A percentile compares a stretch with the other conserved stretches of the same genome.
These are phyloP conservation scores for Ornithoptera alexandrae DNA, from an alignment of 2,888 invertebrate species.

Conservation along the genomic window DNA sequence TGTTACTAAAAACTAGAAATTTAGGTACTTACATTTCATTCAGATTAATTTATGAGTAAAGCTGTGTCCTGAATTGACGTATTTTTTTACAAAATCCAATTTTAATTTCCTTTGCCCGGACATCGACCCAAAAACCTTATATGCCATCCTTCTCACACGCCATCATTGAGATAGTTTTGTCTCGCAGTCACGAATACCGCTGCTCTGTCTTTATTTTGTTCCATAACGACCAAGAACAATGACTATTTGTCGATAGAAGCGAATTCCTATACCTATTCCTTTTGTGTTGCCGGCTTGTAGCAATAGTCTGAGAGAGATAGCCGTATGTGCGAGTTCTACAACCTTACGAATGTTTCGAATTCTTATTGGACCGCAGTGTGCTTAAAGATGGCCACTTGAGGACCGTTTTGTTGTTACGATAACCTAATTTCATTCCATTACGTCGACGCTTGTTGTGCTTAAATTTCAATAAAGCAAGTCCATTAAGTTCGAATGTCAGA, in stretches of 20 bases:
- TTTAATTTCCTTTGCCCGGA: slow-evolving; percentile 74
- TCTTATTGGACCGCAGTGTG: slow-evolving; percentile 73
- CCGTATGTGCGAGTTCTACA: slow-evolving; percentile 46
- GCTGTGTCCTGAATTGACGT: slow-evolving; percentile 62
- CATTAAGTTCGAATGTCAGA: slow-evolving; percentile 76
- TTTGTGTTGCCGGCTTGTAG: slow-evolving; percentile 44
- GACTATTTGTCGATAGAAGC: slow-evolving; percentile 68
- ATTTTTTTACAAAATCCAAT: slow-evolving; percentile 71
- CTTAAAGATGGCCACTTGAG: slow-evolving; percentile 75
- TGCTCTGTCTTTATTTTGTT: slow-evolving; percentile 78
- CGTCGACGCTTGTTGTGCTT: slow-evolving; percentile 66
- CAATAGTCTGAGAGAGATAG: slow-evolving; percentile 54
- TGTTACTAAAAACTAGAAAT: not conserved
- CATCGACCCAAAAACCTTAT: slow-evolving; percentile 77
- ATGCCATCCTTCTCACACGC: slow-evolving; percentile 57
- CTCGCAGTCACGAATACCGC: slow-evolving; percentile 78
- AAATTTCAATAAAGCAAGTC: slow-evolving; percentile 73
- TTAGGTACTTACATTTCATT: not conserved
- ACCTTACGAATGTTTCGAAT: slow-evolving; percentile 62
- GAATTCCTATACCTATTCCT: slow-evolving; percentile 64
- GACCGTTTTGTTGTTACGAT: slow-evolving; percentile 75
- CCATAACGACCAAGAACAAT: slow-evolving; percentile 79
- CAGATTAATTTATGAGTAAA: not conserved
- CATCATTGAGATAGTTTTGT: slow-evolving; percentile 52
- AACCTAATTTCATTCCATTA: slow-evolving; percentile 76